phyloP scores from a whole-genome alignment of 2,888 invertebrate genomes.

The Cataglyphis cursor region DNA sequence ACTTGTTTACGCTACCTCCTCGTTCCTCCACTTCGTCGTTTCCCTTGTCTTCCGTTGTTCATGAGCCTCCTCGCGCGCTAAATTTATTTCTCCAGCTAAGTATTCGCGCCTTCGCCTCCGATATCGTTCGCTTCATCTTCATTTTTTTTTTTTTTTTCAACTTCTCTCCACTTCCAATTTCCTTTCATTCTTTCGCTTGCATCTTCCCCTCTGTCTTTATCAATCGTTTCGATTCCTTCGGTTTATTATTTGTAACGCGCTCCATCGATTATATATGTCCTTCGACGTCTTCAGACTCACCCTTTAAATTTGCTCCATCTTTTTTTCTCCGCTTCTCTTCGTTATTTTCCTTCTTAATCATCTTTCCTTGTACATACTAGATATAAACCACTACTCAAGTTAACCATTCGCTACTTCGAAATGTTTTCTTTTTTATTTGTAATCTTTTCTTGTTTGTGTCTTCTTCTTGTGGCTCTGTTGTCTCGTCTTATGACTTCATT shows the following conservation, averaged over 20 bases:
- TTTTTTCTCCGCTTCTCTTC: not conserved
- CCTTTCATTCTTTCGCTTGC: slow-evolving; percentile 13
- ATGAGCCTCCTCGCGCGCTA: slow-evolving; percentile 29
- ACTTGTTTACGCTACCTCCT: slow-evolving; percentile 8
- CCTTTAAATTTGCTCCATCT: not conserved
- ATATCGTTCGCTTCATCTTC: slow-evolving; percentile 30
- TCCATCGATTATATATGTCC: not conserved
- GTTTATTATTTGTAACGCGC: not conserved
- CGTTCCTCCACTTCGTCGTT: slow-evolving; percentile 30
- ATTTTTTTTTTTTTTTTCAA: not conserved
- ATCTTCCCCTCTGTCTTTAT: not conserved
- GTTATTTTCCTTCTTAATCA: not conserved
- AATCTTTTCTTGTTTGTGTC: not conserved
- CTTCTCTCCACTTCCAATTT: not conserved
- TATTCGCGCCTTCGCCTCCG: slow-evolving; percentile 27
- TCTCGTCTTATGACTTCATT: slow-evolving; percentile 31
- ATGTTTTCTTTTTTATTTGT: not conserved
- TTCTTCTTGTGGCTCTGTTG: not conserved
- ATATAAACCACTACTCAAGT: not conserved
- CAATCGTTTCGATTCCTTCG: not conserved
- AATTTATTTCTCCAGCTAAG: slow-evolving; percentile 53
- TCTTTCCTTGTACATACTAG: not conserved
- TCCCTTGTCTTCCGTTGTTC: slow-evolving; percentile 43
- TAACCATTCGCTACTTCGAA: not conserved
- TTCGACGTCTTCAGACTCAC: not conserved